Evolutionary conservation across 2,888 invertebrate species (phyloP).

Genomic region (Mesodorylaimus sp.): DNA sequence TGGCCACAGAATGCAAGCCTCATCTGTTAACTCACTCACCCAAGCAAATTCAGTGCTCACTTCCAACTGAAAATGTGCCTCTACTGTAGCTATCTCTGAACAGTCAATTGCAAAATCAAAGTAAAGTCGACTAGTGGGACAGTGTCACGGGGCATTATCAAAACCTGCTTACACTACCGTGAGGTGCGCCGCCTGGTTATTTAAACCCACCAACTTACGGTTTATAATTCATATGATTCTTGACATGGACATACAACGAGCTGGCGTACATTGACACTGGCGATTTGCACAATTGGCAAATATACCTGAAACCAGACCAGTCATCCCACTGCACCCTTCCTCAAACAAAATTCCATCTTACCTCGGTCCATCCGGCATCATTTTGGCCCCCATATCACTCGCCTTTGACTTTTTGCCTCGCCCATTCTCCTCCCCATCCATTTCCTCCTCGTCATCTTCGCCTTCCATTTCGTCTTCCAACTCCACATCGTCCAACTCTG

Average conservation of each 20-base stretch:
- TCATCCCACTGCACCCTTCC: not conserved
- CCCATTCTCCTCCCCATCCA: not conserved
- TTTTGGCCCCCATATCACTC: not conserved
- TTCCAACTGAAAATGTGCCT: no score
- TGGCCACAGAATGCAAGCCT: no score
- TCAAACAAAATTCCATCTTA: not conserved
- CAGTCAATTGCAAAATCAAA: no score
- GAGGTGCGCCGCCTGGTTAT: no score
- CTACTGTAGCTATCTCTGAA: no score
- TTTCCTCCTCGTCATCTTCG: conserved; percentile 2
- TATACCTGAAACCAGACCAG: conserved; percentile 2
- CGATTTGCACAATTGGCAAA: conserved; percentile 9
- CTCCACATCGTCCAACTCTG: not conserved
- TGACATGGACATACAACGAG: conserved; percentile 10
- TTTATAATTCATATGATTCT: conserved; percentile 12
- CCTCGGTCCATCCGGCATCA: not conserved
- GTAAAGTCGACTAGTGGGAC: no score
- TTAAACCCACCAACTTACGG: conserved; percentile 6
- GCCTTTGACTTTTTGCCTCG: not conserved
- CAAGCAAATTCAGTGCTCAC: no score
- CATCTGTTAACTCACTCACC: no score
- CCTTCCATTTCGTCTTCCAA: not conserved
- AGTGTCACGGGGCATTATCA: no score
- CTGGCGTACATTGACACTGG: conserved; percentile 9
- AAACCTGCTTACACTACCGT: no score